Conservation (phyloP, 1,140 invertebrate species). For the Monomorium pharaonis region DNA sequence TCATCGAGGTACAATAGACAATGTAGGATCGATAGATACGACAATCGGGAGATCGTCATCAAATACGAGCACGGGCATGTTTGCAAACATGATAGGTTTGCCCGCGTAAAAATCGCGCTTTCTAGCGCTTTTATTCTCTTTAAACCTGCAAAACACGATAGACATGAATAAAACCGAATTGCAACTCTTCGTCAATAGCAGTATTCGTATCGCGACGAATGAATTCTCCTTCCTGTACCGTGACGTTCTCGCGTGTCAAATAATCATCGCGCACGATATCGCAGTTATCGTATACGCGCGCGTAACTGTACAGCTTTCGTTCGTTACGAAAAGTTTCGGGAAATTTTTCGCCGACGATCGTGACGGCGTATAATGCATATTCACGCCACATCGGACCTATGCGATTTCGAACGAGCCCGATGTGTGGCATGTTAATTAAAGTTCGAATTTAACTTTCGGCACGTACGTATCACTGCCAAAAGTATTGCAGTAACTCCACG, state of each 20-base stretch:
- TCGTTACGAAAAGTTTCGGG: not conserved
- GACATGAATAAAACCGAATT: not conserved
- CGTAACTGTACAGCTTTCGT: not conserved
- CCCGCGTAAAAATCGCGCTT: constrained; percentile 18
- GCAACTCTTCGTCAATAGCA: not conserved
- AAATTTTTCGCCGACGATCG: constrained; percentile 39
- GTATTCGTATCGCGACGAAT: constrained; percentile 17
- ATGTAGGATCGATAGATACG: constrained; percentile 2
- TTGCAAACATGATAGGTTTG: constrained; percentile 7
- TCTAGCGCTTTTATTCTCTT: constrained; percentile 1
- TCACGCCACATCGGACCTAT: constrained; percentile 50
- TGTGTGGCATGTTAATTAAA: constrained; percentile 82
- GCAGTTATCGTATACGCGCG: not conserved
- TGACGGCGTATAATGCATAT: constrained; percentile 48
- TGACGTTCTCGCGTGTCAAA: not conserved
- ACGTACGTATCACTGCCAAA: constrained; percentile 72
- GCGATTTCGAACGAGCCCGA: constrained; percentile 75
- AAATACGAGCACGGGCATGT: constrained; percentile 2
- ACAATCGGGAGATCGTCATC: constrained; percentile 12
- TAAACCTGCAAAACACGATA: not conserved
- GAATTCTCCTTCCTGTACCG: not conserved
- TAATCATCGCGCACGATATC: constrained; percentile 20
- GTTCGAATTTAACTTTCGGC: constrained; percentile 76
- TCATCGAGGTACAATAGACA: constrained; percentile 1
- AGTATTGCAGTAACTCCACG: constrained; percentile 73